Evolutionary conservation across 2,797 vertebrate genomes (phyloP).

Genomic region (Atherinosoma microstoma): DNA sequence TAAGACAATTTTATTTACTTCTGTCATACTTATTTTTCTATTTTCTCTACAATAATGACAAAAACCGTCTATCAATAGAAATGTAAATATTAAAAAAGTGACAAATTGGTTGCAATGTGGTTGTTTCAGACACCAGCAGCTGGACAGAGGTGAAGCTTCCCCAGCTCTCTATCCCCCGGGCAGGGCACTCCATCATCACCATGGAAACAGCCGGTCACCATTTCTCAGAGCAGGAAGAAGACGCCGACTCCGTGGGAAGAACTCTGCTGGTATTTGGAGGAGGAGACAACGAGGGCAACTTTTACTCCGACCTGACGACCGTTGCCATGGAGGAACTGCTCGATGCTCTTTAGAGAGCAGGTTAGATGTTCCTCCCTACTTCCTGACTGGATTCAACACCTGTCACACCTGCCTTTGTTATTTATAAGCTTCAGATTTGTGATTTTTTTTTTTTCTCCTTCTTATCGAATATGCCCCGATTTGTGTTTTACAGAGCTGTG

Average conservation of each 20-base stretch:
- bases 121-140: conserved; percentile 76
- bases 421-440: conserved; percentile 37
- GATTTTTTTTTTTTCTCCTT: not conserved
- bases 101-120: no score
- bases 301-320: conserved; percentile 83
- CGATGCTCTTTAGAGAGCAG: conserved; percentile 34
- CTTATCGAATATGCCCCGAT: no score
- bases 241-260: conserved; percentile 21
- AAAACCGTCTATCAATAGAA: no score
- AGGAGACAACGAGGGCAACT: conserved; percentile 86
- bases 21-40: no score
- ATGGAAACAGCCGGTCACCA: conserved; percentile 63
- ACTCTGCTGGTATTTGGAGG: conserved; percentile 85
- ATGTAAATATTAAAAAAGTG: not conserved
- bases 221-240: conserved; percentile 39
- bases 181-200: conserved; percentile 85
- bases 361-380: conserved; percentile 20
- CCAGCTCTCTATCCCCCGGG: conserved; percentile 78
- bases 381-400: conserved; percentile 25
- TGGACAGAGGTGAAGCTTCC: conserved; percentile 81
- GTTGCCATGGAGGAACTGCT: conserved; percentile 77
- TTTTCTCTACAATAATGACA: no score
- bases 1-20: no score
- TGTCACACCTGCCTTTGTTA: conserved; percentile 27
- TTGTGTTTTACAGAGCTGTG: no score